phyloP scores from a whole-genome alignment of 2,113 vertebrate genomes.

The Bos javanicus region DNA sequence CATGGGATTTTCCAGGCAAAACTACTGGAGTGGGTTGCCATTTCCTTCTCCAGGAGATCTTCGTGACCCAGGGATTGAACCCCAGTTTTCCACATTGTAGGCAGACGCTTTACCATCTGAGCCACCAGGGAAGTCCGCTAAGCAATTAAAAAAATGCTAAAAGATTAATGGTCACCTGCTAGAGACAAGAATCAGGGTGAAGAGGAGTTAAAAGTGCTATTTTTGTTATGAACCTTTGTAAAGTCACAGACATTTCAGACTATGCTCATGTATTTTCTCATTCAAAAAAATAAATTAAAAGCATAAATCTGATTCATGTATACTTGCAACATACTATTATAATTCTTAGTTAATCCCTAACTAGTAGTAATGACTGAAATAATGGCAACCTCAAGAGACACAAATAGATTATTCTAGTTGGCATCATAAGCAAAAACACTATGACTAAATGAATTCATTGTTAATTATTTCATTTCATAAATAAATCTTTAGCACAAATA shows the following conservation, averaged over 20 bases:
- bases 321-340: background rate
- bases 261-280: background rate
- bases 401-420: background rate
- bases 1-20: background rate
- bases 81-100: background rate
- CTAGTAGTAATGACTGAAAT: background rate
- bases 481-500: background rate
- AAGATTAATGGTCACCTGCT: background rate
- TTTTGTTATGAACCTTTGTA: background rate
- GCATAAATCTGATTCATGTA: background rate
- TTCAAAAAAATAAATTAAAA: constrained; percentile 38
- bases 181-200: background rate
- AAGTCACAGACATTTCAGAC: background rate
- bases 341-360: background rate
- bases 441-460: background rate
- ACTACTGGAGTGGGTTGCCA: background rate
- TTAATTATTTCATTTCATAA: background rate
- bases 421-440: background rate
- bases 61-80: background rate
- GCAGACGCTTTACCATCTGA: background rate
- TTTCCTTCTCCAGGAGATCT: background rate
- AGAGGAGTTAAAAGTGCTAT: background rate
- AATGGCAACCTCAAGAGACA: background rate
- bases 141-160: background rate
- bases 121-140: background rate